phyloP scores from a whole-genome alignment of 2,888 invertebrate species.

The Spialia ferax region DNA sequence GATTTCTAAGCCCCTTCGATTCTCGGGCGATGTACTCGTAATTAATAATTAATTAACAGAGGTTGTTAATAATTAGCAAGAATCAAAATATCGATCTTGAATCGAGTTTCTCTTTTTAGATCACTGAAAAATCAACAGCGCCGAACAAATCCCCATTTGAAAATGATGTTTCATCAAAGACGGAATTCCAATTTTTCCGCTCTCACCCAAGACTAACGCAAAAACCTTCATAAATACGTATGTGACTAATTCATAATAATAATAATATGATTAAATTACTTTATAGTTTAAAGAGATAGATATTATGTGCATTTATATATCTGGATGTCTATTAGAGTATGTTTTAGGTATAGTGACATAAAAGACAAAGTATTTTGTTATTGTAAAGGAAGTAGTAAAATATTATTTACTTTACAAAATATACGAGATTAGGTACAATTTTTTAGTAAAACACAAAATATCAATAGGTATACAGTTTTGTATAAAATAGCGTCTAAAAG shows the following conservation, averaged over 20 bases:
- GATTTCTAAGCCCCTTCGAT: background rate
- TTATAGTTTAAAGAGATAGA: background rate
- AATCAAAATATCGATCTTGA: background rate
- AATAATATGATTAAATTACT: no score
- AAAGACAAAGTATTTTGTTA: conserved; percentile 31
- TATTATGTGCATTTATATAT: conserved; percentile 3
- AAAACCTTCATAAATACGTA: conserved; percentile 1
- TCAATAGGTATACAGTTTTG: conserved; percentile 32
- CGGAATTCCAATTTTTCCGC: background rate
- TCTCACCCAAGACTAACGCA: background rate
- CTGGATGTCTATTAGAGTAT: conserved; percentile 6
- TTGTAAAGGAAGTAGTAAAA: conserved; percentile 37
- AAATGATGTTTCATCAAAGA: background rate
- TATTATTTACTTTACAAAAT: conserved; percentile 40
- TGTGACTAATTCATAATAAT: conserved; percentile 7
- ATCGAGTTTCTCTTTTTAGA: background rate
- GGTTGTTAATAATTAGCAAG: background rate
- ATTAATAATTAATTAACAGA: background rate
- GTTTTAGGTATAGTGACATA: conserved; percentile 29
- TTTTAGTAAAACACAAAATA: conserved; percentile 27
- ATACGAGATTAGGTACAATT: conserved; percentile 21
- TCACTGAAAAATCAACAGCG: background rate
- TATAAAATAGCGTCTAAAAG: conserved; percentile 40
- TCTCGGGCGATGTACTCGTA: background rate
- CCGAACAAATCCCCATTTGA: background rate